Percentiles rank a stretch among this genome's conserved stretches.
These are phyloP conservation scores for Lota lota DNA, from an alignment of 2,113 vertebrate species.

Conservation along the genomic window DNA sequence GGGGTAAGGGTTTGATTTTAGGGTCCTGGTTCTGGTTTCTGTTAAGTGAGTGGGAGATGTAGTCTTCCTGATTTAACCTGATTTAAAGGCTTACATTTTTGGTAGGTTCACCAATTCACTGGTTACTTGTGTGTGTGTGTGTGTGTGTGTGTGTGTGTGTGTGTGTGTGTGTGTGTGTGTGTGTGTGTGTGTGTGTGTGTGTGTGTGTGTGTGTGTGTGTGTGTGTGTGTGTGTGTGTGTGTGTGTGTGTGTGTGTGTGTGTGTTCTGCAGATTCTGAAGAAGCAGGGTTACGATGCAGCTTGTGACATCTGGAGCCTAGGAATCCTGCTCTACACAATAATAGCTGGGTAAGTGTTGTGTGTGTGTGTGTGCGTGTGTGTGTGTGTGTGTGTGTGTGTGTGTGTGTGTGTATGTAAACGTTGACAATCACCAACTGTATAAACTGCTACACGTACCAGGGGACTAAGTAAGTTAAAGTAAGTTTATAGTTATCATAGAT, in stretches of 20 bases:
- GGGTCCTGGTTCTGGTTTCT: too few species aligned
- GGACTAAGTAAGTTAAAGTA: too few species aligned
- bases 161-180: conserved; percentile 11
- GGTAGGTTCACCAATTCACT: not conserved
- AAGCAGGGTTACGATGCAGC: conserved; percentile 94
- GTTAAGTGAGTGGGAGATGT: too few species aligned
- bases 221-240: conserved; percentile 22
- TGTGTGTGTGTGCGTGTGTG: not conserved
- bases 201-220: conserved; percentile 1
- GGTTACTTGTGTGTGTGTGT: not conserved
- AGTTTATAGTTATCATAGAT: too few species aligned
- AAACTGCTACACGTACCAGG: too few species aligned
- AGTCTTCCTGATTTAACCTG: too few species aligned
- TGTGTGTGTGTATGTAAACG: too few species aligned
- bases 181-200: conserved; percentile 9
- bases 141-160: conserved; percentile 1
- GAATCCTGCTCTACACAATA: conserved; percentile 93
- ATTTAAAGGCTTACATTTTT: not conserved
- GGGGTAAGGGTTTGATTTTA: too few species aligned
- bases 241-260: conserved; percentile 2
- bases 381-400: too few species aligned
- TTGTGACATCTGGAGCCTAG: conserved; percentile 94
- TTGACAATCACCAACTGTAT: too few species aligned
- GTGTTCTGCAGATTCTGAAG: conserved; percentile 81
- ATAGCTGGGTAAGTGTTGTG: conserved; percentile 81